Evolutionary conservation across 2,888 invertebrate genomes (phyloP), one percentile per base, ranked within the genome.

Genomic region (Cosmopolites sordidus): DNA sequence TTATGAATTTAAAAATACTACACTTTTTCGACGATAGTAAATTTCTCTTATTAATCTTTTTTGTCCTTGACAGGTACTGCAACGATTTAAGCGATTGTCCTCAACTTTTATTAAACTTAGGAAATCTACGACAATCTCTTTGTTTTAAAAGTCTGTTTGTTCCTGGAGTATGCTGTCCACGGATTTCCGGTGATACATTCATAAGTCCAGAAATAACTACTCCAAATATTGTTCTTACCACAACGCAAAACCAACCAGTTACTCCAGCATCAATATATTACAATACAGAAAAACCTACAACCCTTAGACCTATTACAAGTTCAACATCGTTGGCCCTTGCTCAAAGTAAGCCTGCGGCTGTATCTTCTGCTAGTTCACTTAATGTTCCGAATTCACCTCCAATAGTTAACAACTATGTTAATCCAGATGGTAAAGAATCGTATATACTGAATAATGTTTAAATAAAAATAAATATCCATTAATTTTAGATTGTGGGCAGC

Each of bases 141-240:
- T 94, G 94, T 67, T 94, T 94, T 68, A 92, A 93, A 75, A 90
- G 89, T 58, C 78, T 93, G 1, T 92, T 93, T 66, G 89, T 91
- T 1, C 94, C 94, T 1, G 94, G 94, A 1, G 93, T 94, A 1
- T 94, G 94, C 68, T 94, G 94, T 71, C 93, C 93, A 0, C 62
- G 73, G 6, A 74, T 77, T 64, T 77, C 76, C 64, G 75, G 69
- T 0, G 66, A 48, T 22, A 8, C 4, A 22, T 22, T 22, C 22
- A 22, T 8, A 8, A 38, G 45, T 18, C 22, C 52, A 45, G 44
- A 51, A 27, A 40, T 45, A 75, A 59, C 58, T 30, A 57, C 69
- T 22, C 72, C 73, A 60, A 37, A 53, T 9, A 48, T 29, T 12
- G 30, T 42, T 15, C 30, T 12, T 42, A 48, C 75, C 70, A 42